A percentile compares a stretch with the other conserved stretches of the same genome.
These are phyloP conservation scores for Lysandra bellargus DNA, from an alignment of 2,888 invertebrate genomes.

Conservation along the genomic window DNA sequence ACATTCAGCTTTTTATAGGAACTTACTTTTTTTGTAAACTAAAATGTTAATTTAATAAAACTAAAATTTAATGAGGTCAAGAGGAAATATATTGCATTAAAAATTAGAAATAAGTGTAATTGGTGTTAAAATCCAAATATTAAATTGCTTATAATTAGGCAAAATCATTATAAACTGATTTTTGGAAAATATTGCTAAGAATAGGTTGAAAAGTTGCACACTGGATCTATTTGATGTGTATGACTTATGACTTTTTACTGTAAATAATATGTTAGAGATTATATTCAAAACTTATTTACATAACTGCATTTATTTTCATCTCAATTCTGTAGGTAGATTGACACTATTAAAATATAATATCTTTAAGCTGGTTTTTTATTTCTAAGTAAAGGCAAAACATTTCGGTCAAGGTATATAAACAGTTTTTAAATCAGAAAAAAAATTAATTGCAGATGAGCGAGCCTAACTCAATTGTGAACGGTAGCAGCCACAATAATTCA, in stretches of 20 bases:
- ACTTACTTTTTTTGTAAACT: not conserved
- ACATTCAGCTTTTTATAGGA: not conserved
- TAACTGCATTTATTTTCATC: not conserved
- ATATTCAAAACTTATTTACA: too few relatives aligned
- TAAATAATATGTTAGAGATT: too few relatives aligned
- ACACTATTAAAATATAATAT: constrained; percentile 14
- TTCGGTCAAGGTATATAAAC: constrained; percentile 24
- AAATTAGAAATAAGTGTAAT: not conserved
- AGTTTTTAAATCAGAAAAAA: constrained; percentile 43
- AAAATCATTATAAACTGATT: not conserved
- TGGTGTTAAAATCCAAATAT: not conserved
- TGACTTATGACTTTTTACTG: too few relatives aligned
- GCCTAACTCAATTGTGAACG: constrained; percentile 65
- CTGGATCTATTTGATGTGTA: not conserved
- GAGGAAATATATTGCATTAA: not conserved
- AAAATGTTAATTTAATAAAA: not conserved
- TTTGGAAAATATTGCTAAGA: not conserved
- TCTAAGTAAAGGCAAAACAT: not conserved
- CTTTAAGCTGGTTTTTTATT: constrained; percentile 20
- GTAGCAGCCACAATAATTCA: constrained; percentile 67
- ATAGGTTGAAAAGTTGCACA: not conserved
- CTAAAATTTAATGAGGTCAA: not conserved
- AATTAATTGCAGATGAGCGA: constrained; percentile 74
- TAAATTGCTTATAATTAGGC: not conserved
- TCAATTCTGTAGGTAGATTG: not conserved